Conservation (phyloP, 2,888 invertebrate genomes). For the Andrena dorsata region DNA sequence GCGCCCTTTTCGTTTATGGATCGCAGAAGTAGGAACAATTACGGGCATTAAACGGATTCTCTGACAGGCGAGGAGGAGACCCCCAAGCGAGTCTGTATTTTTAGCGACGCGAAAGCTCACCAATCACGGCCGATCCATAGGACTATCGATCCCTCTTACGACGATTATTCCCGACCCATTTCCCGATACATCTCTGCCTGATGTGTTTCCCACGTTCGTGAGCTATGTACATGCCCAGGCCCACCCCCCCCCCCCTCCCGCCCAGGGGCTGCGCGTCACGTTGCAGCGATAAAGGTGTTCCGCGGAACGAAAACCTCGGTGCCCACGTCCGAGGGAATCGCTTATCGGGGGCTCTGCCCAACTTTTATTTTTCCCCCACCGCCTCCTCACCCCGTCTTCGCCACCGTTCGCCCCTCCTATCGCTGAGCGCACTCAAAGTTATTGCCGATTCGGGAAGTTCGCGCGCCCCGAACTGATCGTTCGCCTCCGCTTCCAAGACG, state of each 20-base stretch:
- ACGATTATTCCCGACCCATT: constrained; percentile 69
- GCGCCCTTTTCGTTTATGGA: neutral
- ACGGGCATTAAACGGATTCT: neutral
- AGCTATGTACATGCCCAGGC: constrained; percentile 40
- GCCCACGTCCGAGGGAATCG: constrained; percentile 49
- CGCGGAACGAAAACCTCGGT: constrained; percentile 26
- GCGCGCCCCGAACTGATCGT: constrained; percentile 37
- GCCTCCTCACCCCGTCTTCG: neutral
- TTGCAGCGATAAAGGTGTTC: constrained; percentile 41
- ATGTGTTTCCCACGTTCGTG: constrained; percentile 64
- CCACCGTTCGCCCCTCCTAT: neutral
- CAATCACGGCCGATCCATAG: constrained; percentile 47
- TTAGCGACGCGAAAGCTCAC: constrained; percentile 29
- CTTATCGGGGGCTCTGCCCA: constrained; percentile 29
- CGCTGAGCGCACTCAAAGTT: constrained; percentile 40
- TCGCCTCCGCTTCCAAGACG: constrained; percentile 30
- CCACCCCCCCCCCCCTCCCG: neutral
- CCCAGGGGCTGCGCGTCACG: neutral
- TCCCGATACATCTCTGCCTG: constrained; percentile 58
- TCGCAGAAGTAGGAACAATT: neutral
- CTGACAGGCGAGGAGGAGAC: constrained; percentile 3
- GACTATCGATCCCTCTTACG: constrained; percentile 56
- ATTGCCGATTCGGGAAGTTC: constrained; percentile 57
- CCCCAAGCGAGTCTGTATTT: constrained; percentile 17
- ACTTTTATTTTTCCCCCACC: constrained; percentile 29